Percentiles rank a stretch among this genome's conserved stretches.
These are phyloP conservation scores for Oscarella lobularis DNA, from an alignment of 37 sponge, comb jelly and placozoan genomes.

Conservation along the genomic window DNA sequence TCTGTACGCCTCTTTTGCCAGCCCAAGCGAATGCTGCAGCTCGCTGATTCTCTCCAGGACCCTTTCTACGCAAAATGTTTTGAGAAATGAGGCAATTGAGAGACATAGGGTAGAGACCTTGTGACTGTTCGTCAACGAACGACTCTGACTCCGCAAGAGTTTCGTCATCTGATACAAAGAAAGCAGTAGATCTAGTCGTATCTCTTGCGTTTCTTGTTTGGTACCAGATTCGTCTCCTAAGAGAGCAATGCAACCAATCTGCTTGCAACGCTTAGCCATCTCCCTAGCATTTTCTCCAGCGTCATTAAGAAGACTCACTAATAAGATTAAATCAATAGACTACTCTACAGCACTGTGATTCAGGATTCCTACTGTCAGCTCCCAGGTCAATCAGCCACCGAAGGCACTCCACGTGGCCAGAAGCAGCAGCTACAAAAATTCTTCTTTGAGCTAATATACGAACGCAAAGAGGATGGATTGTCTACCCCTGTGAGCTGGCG, in stretches of 20 bases:
- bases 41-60: not conserved
- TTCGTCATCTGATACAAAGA: not conserved
- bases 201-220: not conserved
- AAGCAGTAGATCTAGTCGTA: not conserved
- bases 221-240: constrained; percentile 19
- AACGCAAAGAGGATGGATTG: not conserved
- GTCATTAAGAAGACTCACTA: constrained; percentile 42
- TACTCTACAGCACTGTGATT: not conserved
- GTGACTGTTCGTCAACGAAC: not conserved
- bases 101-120: not conserved
- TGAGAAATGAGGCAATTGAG: not conserved
- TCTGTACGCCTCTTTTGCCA: not conserved
- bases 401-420: constrained; percentile 50
- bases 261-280: constrained; percentile 39
- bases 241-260: constrained; percentile 27
- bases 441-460: not conserved
- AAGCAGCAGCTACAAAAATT: constrained; percentile 39
- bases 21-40: not conserved
- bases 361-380: constrained; percentile 46
- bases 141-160: not conserved
- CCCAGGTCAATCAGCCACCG: constrained; percentile 70
- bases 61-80: not conserved
- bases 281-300: constrained; percentile 56
- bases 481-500: constrained; percentile 72
- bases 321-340: not conserved